These are phyloP conservation scores for Ichneumon xanthorius DNA, from an alignment of 2,888 invertebrate genomes.

Conservation along the genomic window DNA sequence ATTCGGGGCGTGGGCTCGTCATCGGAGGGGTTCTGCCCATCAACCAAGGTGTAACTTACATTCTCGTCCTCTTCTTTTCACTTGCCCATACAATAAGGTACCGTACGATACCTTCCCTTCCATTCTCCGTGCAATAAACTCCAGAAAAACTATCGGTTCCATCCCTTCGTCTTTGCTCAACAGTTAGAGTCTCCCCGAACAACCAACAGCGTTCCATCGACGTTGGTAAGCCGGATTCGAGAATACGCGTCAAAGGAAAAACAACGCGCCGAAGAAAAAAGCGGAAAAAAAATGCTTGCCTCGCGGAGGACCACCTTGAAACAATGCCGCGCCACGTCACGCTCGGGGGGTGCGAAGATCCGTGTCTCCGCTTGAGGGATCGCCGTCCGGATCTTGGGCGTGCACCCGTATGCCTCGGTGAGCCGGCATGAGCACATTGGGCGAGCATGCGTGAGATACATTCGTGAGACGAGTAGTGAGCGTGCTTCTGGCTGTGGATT, in stretches of 20 bases:
- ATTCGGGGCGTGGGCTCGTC: conserved; percentile 58
- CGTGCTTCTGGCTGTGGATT: conserved; percentile 26
- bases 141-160: conserved; percentile 10
- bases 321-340: conserved; percentile 28
- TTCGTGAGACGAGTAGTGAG: not conserved
- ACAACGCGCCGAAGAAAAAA: not conserved
- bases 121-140: conserved; percentile 29
- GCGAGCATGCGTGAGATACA: not conserved
- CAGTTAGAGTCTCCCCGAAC: not conserved
- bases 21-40: conserved; percentile 52
- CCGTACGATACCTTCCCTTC: conserved; percentile 40
- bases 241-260: not conserved
- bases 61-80: conserved; percentile 33
- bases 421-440: not conserved
- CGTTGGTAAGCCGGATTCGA: conserved; percentile 7
- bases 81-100: conserved; percentile 7
- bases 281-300: not conserved
- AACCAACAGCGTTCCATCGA: not conserved
- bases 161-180: conserved; percentile 9
- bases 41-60: conserved; percentile 64
- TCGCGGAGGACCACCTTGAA: conserved; percentile 32
- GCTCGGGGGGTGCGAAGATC: conserved; percentile 29
- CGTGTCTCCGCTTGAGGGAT: conserved; percentile 10
- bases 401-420: not conserved
- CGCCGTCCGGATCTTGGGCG: not conserved